A percentile compares a stretch with the other conserved stretches of the same genome.
Conservation (phyloP, 2,888 invertebrate genomes). For the Ephialtes manifestator region DNA sequence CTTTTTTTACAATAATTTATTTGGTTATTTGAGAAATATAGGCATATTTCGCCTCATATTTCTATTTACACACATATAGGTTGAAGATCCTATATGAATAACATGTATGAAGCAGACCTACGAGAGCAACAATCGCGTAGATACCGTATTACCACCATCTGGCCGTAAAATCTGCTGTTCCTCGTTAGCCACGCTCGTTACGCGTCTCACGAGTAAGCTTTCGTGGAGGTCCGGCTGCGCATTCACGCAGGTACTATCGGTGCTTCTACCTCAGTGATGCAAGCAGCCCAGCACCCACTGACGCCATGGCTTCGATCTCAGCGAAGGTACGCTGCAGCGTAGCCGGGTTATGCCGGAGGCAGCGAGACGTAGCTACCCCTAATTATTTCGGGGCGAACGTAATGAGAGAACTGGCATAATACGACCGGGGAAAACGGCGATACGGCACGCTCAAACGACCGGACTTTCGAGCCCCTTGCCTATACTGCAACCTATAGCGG, state of each 20-base stretch:
- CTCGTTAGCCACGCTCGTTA: conserved; percentile 85
- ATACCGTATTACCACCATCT: conserved; percentile 84
- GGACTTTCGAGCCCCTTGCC: conserved; percentile 46
- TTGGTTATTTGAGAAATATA: too few relatives aligned
- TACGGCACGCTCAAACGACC: conserved; percentile 69
- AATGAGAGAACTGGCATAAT: conserved; percentile 77
- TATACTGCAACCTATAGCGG: conserved; percentile 13
- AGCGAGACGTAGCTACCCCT: conserved; percentile 75
- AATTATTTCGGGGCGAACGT: conserved; percentile 81
- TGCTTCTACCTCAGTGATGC: conserved; percentile 33
- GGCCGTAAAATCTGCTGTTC: conserved; percentile 84
- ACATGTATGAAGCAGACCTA: conserved; percentile 13
- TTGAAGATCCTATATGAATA: too few relatives aligned
- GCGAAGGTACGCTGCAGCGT: conserved; percentile 13
- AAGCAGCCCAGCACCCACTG: conserved; percentile 55
- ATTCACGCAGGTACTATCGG: conserved; percentile 39
- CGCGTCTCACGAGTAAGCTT: conserved; percentile 72
- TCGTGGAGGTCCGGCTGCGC: conserved; percentile 43
- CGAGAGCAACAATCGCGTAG: conserved; percentile 81
- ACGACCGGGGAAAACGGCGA: conserved; percentile 68
- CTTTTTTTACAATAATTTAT: too few relatives aligned
- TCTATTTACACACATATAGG: not conserved
- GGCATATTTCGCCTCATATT: too few relatives aligned
- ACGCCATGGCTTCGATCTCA: conserved; percentile 33
- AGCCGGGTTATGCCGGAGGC: conserved; percentile 6